Percentiles rank a stretch among this genome's conserved stretches.
Evolutionary conservation across 2,888 invertebrate species (phyloP).

Genomic region (Choreutis nemorana): DNA sequence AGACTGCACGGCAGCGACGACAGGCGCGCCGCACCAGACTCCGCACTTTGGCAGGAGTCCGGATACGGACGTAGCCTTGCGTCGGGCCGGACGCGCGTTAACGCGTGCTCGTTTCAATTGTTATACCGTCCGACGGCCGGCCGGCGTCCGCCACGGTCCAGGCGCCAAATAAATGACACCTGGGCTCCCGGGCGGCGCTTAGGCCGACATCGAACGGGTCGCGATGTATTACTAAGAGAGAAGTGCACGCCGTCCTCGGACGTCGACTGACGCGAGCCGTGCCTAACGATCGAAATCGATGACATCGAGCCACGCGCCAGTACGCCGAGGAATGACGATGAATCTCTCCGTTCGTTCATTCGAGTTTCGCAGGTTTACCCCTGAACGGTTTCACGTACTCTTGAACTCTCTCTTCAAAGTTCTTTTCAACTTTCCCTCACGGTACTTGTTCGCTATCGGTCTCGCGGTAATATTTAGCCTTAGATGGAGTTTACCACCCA

Average conservation of each 20-base stretch:
- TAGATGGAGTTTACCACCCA: conserved; percentile 68
- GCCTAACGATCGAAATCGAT: conserved; percentile 15
- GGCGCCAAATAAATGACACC: no score
- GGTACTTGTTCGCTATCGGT: conserved; percentile 74
- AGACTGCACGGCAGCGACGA: conserved; percentile 25
- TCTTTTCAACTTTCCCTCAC: conserved; percentile 77
- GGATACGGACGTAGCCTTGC: conserved; percentile 15
- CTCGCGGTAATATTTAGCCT: conserved; percentile 69
- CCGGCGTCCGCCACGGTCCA: conserved; percentile 17
- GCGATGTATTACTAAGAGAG: conserved; percentile 58
- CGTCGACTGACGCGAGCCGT: conserved; percentile 19
- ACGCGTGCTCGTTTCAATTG: conserved; percentile 4
- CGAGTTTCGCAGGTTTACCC: conserved; percentile 67
- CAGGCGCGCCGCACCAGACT: conserved; percentile 21
- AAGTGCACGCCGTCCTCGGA: conserved; percentile 28
- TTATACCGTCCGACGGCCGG: conserved; percentile 16
- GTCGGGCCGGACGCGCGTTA: conserved; percentile 15
- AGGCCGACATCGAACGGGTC: conserved; percentile 55
- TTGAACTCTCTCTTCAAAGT: conserved; percentile 70
- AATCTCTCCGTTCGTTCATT: conserved; percentile 51
- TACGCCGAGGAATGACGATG: conserved; percentile 27
- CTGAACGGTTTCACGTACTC: conserved; percentile 59
- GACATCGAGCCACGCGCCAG: conserved; percentile 14
- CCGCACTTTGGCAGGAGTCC: conserved; percentile 27
- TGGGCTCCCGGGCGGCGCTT: conserved; percentile 31